Evolutionary conservation across 1,140 invertebrate genomes (phyloP), one percentile per base, ranked within the genome.

Genomic region (Pseudomyrmex concolor): DNA sequence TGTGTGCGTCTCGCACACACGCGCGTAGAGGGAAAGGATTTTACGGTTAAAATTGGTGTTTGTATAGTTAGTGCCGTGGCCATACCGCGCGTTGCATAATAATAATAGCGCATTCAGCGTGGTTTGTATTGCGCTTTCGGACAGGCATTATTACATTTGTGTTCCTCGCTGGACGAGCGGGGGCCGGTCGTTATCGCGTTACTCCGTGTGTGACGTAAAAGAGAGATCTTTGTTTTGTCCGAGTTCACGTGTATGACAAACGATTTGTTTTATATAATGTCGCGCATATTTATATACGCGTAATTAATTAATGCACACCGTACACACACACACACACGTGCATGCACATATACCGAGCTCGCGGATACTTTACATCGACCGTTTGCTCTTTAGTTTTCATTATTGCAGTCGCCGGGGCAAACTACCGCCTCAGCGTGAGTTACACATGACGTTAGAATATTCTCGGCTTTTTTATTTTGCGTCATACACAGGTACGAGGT

Each of bases 61-160:
- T 71, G 76, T 71, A 34, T 34, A 80, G 76, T 71, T 80, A 80
- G 54, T 80, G 43, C 76, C 54, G 66, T 48, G 59, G 25, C 64
- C 76, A 80, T 59, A 59, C 15, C 48, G 55, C 48, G 55, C 12
- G 43, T 34, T 80, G 76, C 76, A 80, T 71, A 80, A 71, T 80
- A 80, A 80, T 80, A 80, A 80, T 80, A 71, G 76, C 76, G 10
- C 66, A 70, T 80, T 80, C 48, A 34, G 54, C 66, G 45, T 59
- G 76, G 76, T 80, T 71, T 57, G 76, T 80, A 80, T 80, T 80
- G 76, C 71, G 76, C 66, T 71, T 80, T 80, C 66, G 64, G 76
- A 80, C 66, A 71, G 76, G 15, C 55, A 59, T 71, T 78, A 78
- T 78, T 78, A 80, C 54, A 80, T 80, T 66, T 80, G 50, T 80